Conservation (phyloP, 1,140 invertebrate species). For the Saxidomus purpurata region DNA sequence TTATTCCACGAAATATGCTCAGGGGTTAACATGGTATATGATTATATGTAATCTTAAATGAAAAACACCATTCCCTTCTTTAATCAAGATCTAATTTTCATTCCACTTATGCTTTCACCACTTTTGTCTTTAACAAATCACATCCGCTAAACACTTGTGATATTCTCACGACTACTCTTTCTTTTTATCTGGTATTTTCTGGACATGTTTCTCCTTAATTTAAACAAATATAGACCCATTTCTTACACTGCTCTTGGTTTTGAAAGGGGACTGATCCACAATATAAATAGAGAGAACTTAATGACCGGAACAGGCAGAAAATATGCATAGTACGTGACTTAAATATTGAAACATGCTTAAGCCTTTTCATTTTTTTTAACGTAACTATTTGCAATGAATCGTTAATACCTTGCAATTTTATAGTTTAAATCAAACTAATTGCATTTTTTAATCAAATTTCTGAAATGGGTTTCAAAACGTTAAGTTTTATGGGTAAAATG, state of each 20-base stretch:
- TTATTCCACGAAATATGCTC: constrained; percentile 41
- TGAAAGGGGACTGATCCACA: no score
- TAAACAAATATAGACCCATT: neutral
- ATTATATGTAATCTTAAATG: constrained; percentile 50
- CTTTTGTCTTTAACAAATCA: constrained; percentile 22
- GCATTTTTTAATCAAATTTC: neutral
- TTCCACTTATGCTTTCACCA: constrained; percentile 22
- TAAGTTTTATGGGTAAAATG: neutral
- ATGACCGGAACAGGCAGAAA: no score
- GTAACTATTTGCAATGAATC: no score
- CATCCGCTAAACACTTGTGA: constrained; percentile 30
- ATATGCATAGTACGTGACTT: no score
- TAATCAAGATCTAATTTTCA: constrained; percentile 37
- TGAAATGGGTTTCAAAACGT: neutral
- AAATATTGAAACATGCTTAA: no score
- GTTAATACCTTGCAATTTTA: no score
- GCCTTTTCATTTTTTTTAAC: no score
- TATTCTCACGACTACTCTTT: constrained; percentile 2
- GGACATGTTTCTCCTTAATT: no score
- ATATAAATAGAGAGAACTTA: no score
- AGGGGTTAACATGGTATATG: constrained; percentile 39
- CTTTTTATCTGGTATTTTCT: neutral
- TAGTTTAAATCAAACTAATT: no score
- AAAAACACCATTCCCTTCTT: neutral
- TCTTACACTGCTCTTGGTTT: neutral